phyloP scores from a whole-genome alignment of 2,888 invertebrate genomes.

The Dioctria rufipes region DNA sequence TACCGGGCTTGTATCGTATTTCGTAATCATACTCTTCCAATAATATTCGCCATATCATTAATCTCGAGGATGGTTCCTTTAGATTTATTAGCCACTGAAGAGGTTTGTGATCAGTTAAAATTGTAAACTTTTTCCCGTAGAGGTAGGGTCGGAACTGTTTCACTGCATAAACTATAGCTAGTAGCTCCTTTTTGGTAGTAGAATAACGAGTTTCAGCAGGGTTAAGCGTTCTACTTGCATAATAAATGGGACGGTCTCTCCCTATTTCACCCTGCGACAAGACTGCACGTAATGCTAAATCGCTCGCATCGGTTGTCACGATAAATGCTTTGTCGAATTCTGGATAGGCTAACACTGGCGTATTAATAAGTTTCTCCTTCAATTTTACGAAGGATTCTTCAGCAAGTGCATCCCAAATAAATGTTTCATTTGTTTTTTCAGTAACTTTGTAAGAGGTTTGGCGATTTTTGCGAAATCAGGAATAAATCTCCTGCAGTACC shows the following conservation, averaged over 20 bases:
- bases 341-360: neutral
- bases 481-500: conserved; percentile 1
- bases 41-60: neutral
- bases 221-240: neutral
- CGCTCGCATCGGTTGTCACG: neutral
- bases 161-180: neutral
- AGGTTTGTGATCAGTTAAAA: neutral
- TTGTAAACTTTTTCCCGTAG: neutral
- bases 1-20: neutral
- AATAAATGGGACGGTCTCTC: no score
- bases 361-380: neutral
- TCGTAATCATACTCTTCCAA: neutral
- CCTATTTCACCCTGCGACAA: no score
- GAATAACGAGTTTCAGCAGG: neutral
- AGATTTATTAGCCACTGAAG: neutral
- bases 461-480: neutral
- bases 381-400: neutral
- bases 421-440: neutral
- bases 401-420: neutral
- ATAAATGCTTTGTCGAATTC: neutral
- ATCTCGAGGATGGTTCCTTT: neutral
- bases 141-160: neutral
- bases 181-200: neutral
- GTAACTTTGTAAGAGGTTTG: neutral
- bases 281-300: no score